These are phyloP conservation scores for Epinotia bilunana DNA, from an alignment of 2,888 invertebrate genomes.

Conservation along the genomic window DNA sequence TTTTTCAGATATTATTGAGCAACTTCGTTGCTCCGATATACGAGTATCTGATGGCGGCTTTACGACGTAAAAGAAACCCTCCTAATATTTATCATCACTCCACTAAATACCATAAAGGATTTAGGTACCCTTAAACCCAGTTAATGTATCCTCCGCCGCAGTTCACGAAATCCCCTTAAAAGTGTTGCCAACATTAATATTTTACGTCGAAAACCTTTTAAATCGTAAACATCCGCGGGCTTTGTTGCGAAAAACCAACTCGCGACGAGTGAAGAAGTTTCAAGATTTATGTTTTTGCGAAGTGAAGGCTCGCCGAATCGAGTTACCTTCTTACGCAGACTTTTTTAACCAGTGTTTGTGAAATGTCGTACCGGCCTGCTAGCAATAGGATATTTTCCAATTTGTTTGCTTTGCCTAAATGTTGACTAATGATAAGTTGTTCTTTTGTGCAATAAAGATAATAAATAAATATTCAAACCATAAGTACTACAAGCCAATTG, in stretches of 20 bases:
- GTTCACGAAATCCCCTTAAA: conserved; percentile 50
- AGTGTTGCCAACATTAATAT: conserved; percentile 74
- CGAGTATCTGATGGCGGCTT: no score
- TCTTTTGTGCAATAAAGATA: no score
- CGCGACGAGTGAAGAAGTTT: conserved; percentile 72
- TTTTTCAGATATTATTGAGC: no score
- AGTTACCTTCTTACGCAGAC: conserved; percentile 39
- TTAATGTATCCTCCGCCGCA: conserved; percentile 37
- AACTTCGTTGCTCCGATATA: no score
- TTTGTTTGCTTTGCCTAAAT: no score
- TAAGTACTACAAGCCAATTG: no score
- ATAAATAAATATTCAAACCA: no score
- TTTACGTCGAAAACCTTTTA: conserved; percentile 80
- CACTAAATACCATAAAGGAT: conserved; percentile 36
- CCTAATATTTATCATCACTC: conserved; percentile 12
- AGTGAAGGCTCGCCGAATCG: conserved; percentile 57
- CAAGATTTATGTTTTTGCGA: conserved; percentile 71
- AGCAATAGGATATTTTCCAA: no score
- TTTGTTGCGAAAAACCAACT: conserved; percentile 69
- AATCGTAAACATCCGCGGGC: conserved; percentile 76
- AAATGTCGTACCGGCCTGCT: not conserved
- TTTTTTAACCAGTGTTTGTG: conserved; percentile 17
- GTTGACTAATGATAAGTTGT: no score
- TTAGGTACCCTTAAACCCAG: conserved; percentile 36
- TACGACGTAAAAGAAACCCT: conserved; percentile 10